These are phyloP conservation scores for Siniperca chuatsi DNA, from an alignment of 2,113 vertebrate species.

Conservation along the genomic window DNA sequence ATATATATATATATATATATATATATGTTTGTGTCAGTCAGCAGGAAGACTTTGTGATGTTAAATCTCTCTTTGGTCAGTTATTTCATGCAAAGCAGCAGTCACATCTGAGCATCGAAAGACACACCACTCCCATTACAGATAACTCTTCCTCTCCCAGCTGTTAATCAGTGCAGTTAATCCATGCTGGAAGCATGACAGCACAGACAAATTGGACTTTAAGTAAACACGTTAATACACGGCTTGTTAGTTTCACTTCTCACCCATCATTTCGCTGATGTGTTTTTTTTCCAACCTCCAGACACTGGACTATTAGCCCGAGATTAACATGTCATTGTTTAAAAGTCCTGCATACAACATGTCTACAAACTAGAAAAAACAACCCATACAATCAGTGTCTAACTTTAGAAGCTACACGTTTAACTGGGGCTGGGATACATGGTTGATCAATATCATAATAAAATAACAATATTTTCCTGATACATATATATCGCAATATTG, in stretches of 20 bases:
- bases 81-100: conserved; percentile 65
- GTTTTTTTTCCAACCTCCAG: background rate
- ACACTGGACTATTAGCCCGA: background rate
- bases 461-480: background rate
- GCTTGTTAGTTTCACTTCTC: conserved; percentile 45
- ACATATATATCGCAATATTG: background rate
- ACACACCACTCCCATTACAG: conserved; percentile 1
- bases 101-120: conserved; percentile 10
- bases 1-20: too few species aligned
- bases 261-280: background rate
- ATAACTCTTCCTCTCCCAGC: conserved; percentile 25
- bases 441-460: background rate
- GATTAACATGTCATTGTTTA: background rate
- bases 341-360: conserved; percentile 12
- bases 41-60: background rate
- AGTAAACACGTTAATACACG: conserved; percentile 61
- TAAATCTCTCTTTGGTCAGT: conserved; percentile 23
- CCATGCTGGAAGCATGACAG: conserved; percentile 60
- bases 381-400: too few species aligned
- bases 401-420: background rate
- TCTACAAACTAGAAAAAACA: background rate
- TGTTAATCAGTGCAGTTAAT: conserved; percentile 57
- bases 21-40: background rate
- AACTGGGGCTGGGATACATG: background rate
- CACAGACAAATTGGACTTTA: conserved; percentile 36